Conservation (phyloP, 1,140 invertebrate species). For the Batillaria attramentaria region DNA sequence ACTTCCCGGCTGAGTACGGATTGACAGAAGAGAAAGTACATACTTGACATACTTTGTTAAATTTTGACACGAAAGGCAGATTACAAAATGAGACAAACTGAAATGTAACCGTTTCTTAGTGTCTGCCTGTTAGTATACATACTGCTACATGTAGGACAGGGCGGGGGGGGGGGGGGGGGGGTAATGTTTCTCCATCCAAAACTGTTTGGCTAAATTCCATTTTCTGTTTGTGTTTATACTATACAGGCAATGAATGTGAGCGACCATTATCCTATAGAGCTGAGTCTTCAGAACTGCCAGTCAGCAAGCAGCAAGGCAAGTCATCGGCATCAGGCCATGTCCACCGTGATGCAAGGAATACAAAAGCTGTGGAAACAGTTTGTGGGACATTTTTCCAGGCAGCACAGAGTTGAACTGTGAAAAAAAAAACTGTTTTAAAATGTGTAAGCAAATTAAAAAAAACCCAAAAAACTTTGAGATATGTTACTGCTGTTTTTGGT, state of each 20-base stretch:
- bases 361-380: not conserved
- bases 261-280: constrained; percentile 52
- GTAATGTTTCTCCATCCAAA: no score
- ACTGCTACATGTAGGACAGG: no score
- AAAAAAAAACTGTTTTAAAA: no score
- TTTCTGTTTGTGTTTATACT: not conserved
- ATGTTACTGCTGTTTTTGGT: no score
- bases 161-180: no score
- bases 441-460: no score
- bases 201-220: no score
- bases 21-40: constrained; percentile 14
- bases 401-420: not conserved
- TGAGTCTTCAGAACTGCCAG: constrained; percentile 16
- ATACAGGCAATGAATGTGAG: constrained; percentile 25
- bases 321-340: not conserved
- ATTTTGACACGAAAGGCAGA: not conserved
- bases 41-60: not conserved
- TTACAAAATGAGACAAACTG: not conserved
- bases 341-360: not conserved
- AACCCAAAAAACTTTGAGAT: no score
- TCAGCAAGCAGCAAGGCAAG: no score
- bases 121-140: no score
- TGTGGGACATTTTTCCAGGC: not conserved
- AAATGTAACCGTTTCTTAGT: no score
- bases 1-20: constrained; percentile 42